Evolutionary conservation across 2,113 vertebrate genomes (phyloP), one percentile per base, ranked within the genome.

Genomic region (Eretmochelys imbricata): DNA sequence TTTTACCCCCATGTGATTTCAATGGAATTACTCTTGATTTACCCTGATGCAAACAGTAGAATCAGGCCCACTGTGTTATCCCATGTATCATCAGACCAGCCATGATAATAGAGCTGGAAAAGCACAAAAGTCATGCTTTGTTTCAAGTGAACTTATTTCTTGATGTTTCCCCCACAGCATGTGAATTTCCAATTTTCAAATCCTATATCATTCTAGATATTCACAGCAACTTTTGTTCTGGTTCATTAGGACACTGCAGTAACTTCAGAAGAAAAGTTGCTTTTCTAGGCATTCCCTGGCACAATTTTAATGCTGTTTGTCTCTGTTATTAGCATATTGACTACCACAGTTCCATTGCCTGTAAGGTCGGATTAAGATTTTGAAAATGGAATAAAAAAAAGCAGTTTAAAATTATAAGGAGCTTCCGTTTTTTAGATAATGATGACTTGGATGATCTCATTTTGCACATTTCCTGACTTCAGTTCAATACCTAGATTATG

Each of bases 401-500:
- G 1, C 17, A 48, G 76, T 14, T 35, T 89, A 55, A 84, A 69
- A 93, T 91, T 95, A 62, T 65, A 53, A 25, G 4, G 14, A 0
- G 2, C 4, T 82, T 96, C 11, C n/a, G 25, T 50, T 88, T 93
- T 91, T 83, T 80, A 91, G 29, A 65, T 93, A 93, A 90, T 91
- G 31, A 96, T 17, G 51, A 29, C 31, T 95, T 20, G 10, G 69
- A 83, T 87, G 42, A 95, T 88, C 50, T 93, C 85, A 81, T 91
- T 10, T 54, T 95, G 69, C 31, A 86, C 49, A 75, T 82, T 96
- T 42, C 84, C 20, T 95, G 65, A 48, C 50, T 96, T 96, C 83
- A 93, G 35, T 86, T 98, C 91, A 94, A 80, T 90, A 75, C 35
- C 25, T 91, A 93, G 24, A 85, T 93, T 42, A 49, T 92, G 95